Evolutionary conservation across 1,140 invertebrate genomes (phyloP), one percentile per base, ranked within the genome.

Genomic region (Liolophura sinensis): DNA sequence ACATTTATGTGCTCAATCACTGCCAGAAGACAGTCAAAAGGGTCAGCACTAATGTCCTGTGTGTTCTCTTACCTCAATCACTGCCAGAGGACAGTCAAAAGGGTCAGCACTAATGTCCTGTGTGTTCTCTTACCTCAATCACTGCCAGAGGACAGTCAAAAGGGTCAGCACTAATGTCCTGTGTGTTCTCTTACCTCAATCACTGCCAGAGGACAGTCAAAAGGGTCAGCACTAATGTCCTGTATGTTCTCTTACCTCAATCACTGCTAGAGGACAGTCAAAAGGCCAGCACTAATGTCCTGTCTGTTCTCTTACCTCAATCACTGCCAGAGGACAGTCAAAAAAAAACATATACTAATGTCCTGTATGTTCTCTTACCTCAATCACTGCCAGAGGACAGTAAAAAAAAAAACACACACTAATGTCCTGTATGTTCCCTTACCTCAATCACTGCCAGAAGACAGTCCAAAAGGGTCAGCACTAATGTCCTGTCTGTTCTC

Each of bases 91-190:
- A 40, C n/a, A 9, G 22, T 63, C 60, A 62, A 31, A 16, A 22
- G 7, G 18, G 18, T 20, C 11, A 16, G n/a, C 15, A 22, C 14
- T 9, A 22, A 27, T 1, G 47, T 18, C n/a, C 20, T 15, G n/a
- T 47, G 22, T 16, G 9, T 11, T 40, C 4, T 63, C 25, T 40
- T 5, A 48, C 46, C 24, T 22, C 27, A 15, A 62, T 1, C 20
- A n/a, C 11, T 12, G n/a, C 24, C 22, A 16, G n/a, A 20, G 56
- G 40, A n/a, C 27, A 56, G 15, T 27, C 27, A 25, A 67, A 62
- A 31, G 40, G 0, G 18, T 1, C 12, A 40, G 1, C 40, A 54
- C 0, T 57, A 49, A 12, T 4, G 60, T 94, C 90, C 82, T 93
- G 91, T 40, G 16, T 3, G 47, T n/a, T 31, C 15, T 9, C 9